These are phyloP conservation scores for Podargus strigoides DNA, from an alignment of 2,797 vertebrate genomes.

Conservation along the genomic window DNA sequence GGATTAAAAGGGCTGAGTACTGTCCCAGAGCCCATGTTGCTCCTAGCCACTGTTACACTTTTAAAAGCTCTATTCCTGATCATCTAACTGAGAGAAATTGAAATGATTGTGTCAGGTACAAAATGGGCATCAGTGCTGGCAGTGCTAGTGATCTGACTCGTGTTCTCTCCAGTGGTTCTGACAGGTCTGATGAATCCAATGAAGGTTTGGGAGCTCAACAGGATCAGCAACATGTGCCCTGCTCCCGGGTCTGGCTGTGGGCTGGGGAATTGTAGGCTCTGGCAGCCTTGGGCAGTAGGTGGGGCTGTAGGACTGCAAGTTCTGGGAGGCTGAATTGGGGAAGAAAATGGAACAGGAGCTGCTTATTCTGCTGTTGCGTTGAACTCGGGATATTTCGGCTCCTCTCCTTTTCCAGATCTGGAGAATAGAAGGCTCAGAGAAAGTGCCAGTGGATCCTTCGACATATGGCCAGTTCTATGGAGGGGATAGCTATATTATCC, in stretches of 20 bases:
- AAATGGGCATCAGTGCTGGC: not conserved
- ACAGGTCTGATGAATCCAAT: not conserved
- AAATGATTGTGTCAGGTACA: not conserved
- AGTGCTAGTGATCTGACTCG: too few species aligned
- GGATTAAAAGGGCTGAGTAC: not conserved
- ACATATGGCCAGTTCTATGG: conserved; percentile 92
- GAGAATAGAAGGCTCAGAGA: conserved; percentile 89
- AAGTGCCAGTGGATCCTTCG: conserved; percentile 82
- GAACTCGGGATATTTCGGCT: not conserved
- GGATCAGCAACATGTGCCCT: fast-evolving
- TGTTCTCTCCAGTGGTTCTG: not conserved
- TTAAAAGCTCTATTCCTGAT: not conserved
- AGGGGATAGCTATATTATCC: conserved; percentile 97
- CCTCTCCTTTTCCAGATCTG: conserved; percentile 82
- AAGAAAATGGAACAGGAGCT: not conserved
- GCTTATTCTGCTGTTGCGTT: fast-evolving
- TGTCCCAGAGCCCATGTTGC: not conserved
- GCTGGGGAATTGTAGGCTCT: not conserved
- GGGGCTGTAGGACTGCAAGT: not conserved
- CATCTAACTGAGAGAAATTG: not conserved
- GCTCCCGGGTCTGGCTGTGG: not conserved
- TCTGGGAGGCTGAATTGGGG: not conserved
- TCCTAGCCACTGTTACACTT: not conserved
- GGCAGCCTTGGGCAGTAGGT: not conserved
- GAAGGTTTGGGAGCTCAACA: fast-evolving